Base-by-base conservation (phyloP, 1,140 invertebrate species). In the Berghia stephanieae region DNA sequence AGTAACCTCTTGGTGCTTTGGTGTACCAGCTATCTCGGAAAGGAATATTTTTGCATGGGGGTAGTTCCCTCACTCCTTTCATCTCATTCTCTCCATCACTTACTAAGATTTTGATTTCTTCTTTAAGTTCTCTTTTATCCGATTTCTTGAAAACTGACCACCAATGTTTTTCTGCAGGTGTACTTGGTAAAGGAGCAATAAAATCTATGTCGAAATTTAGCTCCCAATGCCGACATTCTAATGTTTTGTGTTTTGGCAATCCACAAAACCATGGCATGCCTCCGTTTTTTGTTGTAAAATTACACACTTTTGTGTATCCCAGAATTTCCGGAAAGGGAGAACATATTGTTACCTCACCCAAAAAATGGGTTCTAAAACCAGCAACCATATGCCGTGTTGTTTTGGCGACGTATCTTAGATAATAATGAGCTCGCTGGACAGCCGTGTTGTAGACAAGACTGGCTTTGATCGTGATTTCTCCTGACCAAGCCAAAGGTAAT, bases 211-310 rank as follows among this genome's bases (percentile, higher is more conserved):
- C 57, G 8, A 27, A 10, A 8, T 8, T 31, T 16, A 10, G 10
- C 57, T 8, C 10, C 69, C 69, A 78, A 60, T 78, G 27, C 4
- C 44, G 8, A 55, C 77, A 80, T 5, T 31, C 1, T 18, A 82
- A 42, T 1, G 38, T 38, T 2, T 5, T 18, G 40, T 72, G 75
- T 49, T 34, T 66, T 2, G 81, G 81, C 42, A 74, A 52, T 36
- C 81, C 79, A 46, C 81, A 82, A 55, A 75, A 80, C 77, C 79
- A 80, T 1, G 79, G 81, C 38, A 78, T 16, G 3, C 75, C 77
- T 24, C 75, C 78, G 63, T 82, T 82, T 0, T 63, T 63, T 10
- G 49, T 24, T 3, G 79, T 82, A 21, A 82, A 73, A 42, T 82
- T 80, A 70, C 81, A 82, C 27, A 82, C 44, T 0, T 69, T 46